Evolutionary conservation across 2,113 vertebrate species (phyloP), one percentile per base, ranked within the genome.

Genomic region (Saguinus imperator): DNA sequence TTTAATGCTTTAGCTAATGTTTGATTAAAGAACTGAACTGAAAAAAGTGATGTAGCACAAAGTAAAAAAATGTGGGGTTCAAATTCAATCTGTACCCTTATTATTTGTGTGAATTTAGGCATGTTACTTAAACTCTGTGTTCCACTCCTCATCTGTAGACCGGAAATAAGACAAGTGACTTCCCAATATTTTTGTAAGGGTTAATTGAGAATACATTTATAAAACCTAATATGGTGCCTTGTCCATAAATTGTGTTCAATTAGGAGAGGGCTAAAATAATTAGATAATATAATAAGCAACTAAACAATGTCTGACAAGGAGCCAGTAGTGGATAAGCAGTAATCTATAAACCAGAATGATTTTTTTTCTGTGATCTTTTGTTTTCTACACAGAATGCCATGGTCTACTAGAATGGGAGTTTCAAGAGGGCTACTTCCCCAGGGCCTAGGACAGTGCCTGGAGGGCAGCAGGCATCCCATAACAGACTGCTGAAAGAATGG

Each of bases 111-210:
- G 45, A 93, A 91, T 48, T 35, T 66, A 79, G 11, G n/a, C 20
- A 48, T 66, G 37, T 91, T n/a, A 76, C 27, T 92, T 92, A 94
- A 92, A 94, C 21, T 48, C 52, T 84, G 23, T 68, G 43, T 66
- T 48, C 25, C 76, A 66, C 4, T 45, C 66, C 14, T 77, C 64
- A 88, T 25, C 27, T 68, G 12, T 20, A 73, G 57, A 94, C 91
- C 1, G 82, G 8, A 93, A 95, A 96, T 64, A 66, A 80, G 72
- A 88, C 88, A 97, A 87, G 17, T 14, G 21, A 58, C 25, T 43
- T 55, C 58, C 43, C 45, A 94, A 83, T 64, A 70, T 68, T 64
- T 79, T 40, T 68, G 25, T 80, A 23, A 88, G 84, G 20, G 57
- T 57, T 72, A 89, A 88, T 5, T 83, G 58, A 87, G 43, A 87